Base-by-base conservation (phyloP, 2,113 vertebrate species). In the Gobiocypris rarus region DNA sequence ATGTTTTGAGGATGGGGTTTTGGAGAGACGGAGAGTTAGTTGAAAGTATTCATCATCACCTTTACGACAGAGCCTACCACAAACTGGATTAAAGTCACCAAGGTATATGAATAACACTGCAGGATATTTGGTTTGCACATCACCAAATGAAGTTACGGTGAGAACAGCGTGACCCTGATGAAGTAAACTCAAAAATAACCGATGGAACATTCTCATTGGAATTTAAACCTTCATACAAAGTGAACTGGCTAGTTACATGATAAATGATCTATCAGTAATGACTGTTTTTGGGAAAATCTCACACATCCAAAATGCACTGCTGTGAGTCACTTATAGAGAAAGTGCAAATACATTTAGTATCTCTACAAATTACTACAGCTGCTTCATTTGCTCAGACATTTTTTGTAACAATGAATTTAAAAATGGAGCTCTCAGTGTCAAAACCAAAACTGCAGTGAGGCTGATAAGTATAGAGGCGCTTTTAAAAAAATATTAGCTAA, bases 401-500 rank as follows among this genome's bases (percentile, higher is more conserved):
- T 45, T 71, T 45, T 45, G 19, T 71, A 38, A 22, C n/a, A 48
- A 9, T 48, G n/a, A 48, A 73, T 73, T 71, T 45, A 24, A 71
- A 71, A 71, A 45, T 14, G n/a, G 41, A 71, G 41, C 69, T 71
- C 41, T 71, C 24, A 71, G n/a, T 24, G 41, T 45, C 17, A 24
- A 75, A 75, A 52, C 26, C 87, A 82, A 38, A 74, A 79, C 86
- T 86, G 91, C 90, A 82, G 85, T 82, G 78, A 5, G 15, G 75
- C 83, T 90, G 87, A 89, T 83, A 85, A 89, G 77, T 92, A n/a
- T n/a, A n/a, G 69, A 91, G 89, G 87, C 90, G n/a, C n/a, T 59
- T 84, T 91, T 91, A 31, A 24, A 90, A 80, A 87, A 89, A 90
- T 83, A 89, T 78, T 83, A 82, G 81, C 83, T 77, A 89, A 91